These are phyloP conservation scores for Resseliella maxima DNA, from an alignment of 2,888 invertebrate species.

Conservation along the genomic window DNA sequence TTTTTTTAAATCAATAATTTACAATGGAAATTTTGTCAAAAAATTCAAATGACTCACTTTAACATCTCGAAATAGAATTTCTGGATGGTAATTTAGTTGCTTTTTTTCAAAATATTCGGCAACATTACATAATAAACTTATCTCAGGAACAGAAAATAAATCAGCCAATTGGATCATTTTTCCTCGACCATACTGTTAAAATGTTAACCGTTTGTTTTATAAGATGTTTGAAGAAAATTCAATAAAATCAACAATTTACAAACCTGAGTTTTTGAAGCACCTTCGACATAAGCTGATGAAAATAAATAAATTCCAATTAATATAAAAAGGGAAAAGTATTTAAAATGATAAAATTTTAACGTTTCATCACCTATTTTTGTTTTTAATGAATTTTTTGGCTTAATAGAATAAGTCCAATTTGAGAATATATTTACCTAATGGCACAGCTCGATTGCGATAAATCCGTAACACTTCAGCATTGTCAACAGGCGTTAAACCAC, in stretches of 20 bases:
- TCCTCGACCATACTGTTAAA: constrained; percentile 70
- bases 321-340: too few species aligned
- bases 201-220: constrained; percentile 60
- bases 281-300: constrained; percentile 80
- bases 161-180: constrained; percentile 96
- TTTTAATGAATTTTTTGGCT: neutral
- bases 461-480: constrained; percentile 86
- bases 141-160: constrained; percentile 96
- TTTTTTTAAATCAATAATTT: too few species aligned
- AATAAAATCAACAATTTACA: constrained; percentile 11
- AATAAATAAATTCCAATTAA: too few species aligned
- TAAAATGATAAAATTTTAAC: too few species aligned
- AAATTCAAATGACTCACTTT: constrained; percentile 71
- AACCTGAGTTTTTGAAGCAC: constrained; percentile 72
- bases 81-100: constrained; percentile 93
- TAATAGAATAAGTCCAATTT: too few species aligned
- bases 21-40: neutral
- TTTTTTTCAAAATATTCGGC: constrained; percentile 91
- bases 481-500: constrained; percentile 83
- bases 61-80: constrained; percentile 94
- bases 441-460: constrained; percentile 88
- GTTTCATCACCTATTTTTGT: too few species aligned
- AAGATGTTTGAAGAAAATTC: constrained; percentile 57
- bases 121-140: constrained; percentile 92
- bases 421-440: constrained; percentile 68